Evolutionary conservation across 2,888 invertebrate genomes (phyloP).

Genomic region (Mycalesis mineus): DNA sequence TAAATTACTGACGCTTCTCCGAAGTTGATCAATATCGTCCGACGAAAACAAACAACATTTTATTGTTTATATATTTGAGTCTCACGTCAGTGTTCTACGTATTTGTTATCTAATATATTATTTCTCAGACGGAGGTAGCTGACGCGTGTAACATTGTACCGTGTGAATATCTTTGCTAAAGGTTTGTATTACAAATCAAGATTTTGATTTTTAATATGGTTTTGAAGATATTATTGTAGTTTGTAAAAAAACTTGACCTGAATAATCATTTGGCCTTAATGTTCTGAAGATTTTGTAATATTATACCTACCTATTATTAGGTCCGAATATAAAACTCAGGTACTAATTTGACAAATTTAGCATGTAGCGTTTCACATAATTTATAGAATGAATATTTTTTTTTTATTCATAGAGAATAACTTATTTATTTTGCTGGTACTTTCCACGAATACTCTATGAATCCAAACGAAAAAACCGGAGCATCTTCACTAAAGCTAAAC

Average conservation of each 20-base stretch:
- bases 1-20: too few species aligned
- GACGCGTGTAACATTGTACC: slow-evolving; percentile 22
- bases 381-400: too few species aligned
- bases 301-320: too few species aligned
- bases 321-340: too few species aligned
- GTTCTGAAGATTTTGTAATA: neutral
- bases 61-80: slow-evolving; percentile 2
- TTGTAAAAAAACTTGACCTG: neutral
- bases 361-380: too few species aligned
- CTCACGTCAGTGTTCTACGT: slow-evolving; percentile 5
- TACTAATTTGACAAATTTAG: too few species aligned
- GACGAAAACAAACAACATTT: neutral
- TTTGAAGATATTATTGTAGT: neutral
- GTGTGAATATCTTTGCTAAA: slow-evolving; percentile 18
- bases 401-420: too few species aligned
- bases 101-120: slow-evolving; percentile 16
- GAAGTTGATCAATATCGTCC: too few species aligned
- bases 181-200: slow-evolving; percentile 4
- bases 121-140: slow-evolving; percentile 20
- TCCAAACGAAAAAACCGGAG: too few species aligned
- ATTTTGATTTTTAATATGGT: neutral
- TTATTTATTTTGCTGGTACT: too few species aligned
- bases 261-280: neutral
- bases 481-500: too few species aligned
- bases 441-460: too few species aligned